A percentile compares a stretch with the other conserved stretches of the same genome.
Conservation (phyloP, 2,797 vertebrate genomes). For the Amniataba percoides region DNA sequence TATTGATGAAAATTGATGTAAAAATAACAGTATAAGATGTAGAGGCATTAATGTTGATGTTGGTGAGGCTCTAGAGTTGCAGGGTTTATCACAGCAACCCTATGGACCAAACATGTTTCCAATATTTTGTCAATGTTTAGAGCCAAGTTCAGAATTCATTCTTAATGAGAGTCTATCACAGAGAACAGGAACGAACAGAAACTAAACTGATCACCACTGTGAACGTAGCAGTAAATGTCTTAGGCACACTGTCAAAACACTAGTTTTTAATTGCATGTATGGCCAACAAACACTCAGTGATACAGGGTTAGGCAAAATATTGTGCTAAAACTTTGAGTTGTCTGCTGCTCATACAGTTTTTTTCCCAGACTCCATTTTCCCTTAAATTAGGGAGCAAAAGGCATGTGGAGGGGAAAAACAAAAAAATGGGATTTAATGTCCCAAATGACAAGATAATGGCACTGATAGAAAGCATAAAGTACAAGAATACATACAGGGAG, state of each 20-base stretch:
- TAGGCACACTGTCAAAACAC: conserved; percentile 33
- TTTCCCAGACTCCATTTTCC: not conserved
- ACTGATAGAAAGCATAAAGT: not conserved
- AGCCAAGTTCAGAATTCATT: not conserved
- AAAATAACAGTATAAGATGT: not conserved
- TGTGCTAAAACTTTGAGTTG: conserved; percentile 1
- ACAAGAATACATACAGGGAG: not conserved
- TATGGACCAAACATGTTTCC: not conserved
- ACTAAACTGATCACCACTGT: not conserved
- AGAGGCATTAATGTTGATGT: not conserved
- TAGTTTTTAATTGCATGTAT: conserved; percentile 12
- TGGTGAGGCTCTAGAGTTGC: not conserved
- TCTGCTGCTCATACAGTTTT: not conserved
- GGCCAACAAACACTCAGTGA: conserved; percentile 16
- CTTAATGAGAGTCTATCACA: not conserved
- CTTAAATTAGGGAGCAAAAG: not conserved
- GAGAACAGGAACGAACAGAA: not conserved
- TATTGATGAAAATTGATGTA: not conserved
- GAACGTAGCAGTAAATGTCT: not conserved
- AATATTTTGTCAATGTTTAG: not conserved
- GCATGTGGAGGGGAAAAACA: not conserved
- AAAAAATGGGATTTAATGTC: not conserved
- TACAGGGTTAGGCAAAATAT: not conserved
- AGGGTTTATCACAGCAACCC: conserved; percentile 2
- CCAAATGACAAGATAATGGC: not conserved